Evolutionary conservation across 2,888 invertebrate species (phyloP).

Genomic region (Lordiphosa fenestrarum): DNA sequence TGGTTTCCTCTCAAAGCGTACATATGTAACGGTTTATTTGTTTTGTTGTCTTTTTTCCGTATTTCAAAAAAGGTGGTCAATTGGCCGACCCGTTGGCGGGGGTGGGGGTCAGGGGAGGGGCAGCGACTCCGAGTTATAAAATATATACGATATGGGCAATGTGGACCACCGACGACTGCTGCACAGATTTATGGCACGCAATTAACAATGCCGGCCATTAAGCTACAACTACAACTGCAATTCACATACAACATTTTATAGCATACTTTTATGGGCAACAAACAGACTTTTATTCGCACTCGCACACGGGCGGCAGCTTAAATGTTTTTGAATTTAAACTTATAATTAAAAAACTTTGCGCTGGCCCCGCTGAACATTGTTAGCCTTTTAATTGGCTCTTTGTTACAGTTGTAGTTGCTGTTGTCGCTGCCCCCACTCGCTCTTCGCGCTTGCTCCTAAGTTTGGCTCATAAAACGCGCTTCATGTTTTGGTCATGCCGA

Average conservation of each 20-base stretch:
- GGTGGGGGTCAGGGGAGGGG: not conserved
- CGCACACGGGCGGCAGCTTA: constrained; percentile 25
- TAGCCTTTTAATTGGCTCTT: constrained; percentile 69
- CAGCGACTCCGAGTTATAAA: constrained; percentile 45
- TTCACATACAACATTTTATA: constrained; percentile 44
- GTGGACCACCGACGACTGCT: constrained; percentile 34
- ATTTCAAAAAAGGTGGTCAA: constrained; percentile 14
- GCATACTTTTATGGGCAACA: constrained; percentile 65
- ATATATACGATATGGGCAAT: constrained; percentile 38
- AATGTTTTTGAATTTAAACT: constrained; percentile 68
- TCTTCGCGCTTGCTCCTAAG: not conserved
- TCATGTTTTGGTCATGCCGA: constrained; percentile 22
- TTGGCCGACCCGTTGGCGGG: constrained; percentile 4
- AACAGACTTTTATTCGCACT: constrained; percentile 62
- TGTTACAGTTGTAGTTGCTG: constrained; percentile 45
- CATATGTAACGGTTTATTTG: constrained; percentile 5
- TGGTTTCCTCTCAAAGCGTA: constrained; percentile 32
- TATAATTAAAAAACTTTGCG: constrained; percentile 68
- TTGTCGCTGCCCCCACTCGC: not conserved
- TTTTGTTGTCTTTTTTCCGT: constrained; percentile 10
- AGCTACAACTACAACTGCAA: constrained; percentile 31
- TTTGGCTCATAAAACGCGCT: constrained; percentile 10
- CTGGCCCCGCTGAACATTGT: constrained; percentile 47
- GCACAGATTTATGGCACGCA: constrained; percentile 65
- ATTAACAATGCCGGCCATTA: constrained; percentile 67